Conservation (phyloP, 1,140 invertebrate species). For the Antheraea pernyi region DNA sequence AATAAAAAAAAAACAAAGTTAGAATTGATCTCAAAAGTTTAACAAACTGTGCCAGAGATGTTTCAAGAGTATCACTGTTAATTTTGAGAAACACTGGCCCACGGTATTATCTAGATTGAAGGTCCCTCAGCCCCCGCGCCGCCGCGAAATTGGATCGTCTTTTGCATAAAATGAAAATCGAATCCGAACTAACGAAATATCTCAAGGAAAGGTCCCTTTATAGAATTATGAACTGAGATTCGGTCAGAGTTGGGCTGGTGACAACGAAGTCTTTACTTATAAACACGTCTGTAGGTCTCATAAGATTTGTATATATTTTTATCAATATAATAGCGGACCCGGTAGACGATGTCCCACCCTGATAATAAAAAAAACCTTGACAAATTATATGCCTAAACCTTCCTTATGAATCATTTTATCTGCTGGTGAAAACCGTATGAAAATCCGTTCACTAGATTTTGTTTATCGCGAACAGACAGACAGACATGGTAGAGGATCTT, state of each 20-base stretch:
- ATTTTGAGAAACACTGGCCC: constrained; percentile 5
- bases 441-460: too few relatives aligned
- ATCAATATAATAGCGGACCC: too few relatives aligned
- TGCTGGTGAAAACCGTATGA: too few relatives aligned
- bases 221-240: constrained; percentile 15
- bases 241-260: not conserved
- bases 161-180: constrained; percentile 75
- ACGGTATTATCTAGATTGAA: constrained; percentile 68
- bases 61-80: not conserved
- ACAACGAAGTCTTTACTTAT: not conserved
- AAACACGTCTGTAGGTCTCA: not conserved
- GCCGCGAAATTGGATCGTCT: constrained; percentile 66
- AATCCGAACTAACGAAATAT: constrained; percentile 73
- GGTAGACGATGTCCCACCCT: too few relatives aligned
- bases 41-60: not conserved
- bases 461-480: too few relatives aligned
- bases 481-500: too few relatives aligned
- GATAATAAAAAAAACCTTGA: too few relatives aligned
- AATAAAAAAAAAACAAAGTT: too few relatives aligned
- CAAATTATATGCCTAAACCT: too few relatives aligned
- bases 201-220: constrained; percentile 5
- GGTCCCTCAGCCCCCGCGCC: constrained; percentile 38
- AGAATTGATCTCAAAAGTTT: not conserved
- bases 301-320: not conserved
- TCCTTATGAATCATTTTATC: too few relatives aligned